phyloP scores from a whole-genome alignment of 92 coral and sea anemone species.

The Desmophyllum pertusum region DNA sequence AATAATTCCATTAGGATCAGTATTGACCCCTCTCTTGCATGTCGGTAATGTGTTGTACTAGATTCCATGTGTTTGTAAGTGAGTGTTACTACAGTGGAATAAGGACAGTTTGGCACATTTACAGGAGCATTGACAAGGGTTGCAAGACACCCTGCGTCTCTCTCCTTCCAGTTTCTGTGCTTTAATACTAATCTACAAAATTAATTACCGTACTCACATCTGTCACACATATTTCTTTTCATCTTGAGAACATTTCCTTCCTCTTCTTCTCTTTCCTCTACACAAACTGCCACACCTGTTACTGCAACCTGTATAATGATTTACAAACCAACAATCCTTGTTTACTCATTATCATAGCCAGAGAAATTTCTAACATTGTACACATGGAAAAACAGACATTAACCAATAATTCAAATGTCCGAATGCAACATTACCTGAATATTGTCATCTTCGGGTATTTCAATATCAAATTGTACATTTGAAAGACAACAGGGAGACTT shows the following conservation, averaged over 20 bases:
- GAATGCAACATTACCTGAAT: slow-evolving; percentile 72
- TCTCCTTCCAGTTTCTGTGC: too few species aligned
- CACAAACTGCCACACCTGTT: slow-evolving; percentile 79
- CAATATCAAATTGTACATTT: slow-evolving; percentile 92
- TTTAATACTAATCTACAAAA: neutral
- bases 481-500: slow-evolving; percentile 90
- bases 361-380: neutral
- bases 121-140: neutral
- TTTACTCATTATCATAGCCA: neutral
- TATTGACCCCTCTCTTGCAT: too few species aligned
- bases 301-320: slow-evolving; percentile 76
- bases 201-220: slow-evolving; percentile 5
- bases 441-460: slow-evolving; percentile 97
- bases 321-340: neutral
- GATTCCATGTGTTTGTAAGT: too few species aligned
- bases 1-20: too few species aligned
- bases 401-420: neutral
- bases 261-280: slow-evolving; percentile 49
- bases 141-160: neutral
- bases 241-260: slow-evolving; percentile 11
- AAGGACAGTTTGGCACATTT: neutral
- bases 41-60: too few species aligned
- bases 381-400: neutral
- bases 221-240: slow-evolving; percentile 29
- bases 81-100: neutral